These are phyloP conservation scores for Lucinisca nassula DNA, from an alignment of 2,888 invertebrate species.

Conservation along the genomic window DNA sequence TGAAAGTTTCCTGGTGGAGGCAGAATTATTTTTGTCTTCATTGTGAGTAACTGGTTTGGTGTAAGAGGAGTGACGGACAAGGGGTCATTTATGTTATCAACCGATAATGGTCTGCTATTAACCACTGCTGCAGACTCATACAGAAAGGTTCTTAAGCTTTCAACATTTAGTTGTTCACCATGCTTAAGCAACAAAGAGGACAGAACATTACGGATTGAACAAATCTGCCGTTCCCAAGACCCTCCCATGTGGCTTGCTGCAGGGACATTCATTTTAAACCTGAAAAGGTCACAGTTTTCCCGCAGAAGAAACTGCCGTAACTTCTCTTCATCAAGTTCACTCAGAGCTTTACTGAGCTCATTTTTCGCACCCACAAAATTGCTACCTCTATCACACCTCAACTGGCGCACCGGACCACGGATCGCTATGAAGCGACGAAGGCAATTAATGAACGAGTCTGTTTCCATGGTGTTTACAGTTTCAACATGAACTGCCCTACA, in stretches of 20 bases:
- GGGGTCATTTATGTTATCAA: constrained; percentile 42
- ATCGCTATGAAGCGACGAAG: constrained; percentile 71
- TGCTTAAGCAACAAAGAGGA: constrained; percentile 40
- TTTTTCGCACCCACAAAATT: constrained; percentile 75
- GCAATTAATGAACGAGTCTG: constrained; percentile 74
- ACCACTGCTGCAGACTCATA: constrained; percentile 45
- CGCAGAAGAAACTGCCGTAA: neutral
- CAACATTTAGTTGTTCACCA: constrained; percentile 42
- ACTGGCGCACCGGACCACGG: constrained; percentile 62
- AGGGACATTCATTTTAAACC: constrained; percentile 71
- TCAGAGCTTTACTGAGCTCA: constrained; percentile 68
- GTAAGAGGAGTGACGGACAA: constrained; percentile 18
- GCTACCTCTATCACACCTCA: constrained; percentile 73
- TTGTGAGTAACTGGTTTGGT: constrained; percentile 49
- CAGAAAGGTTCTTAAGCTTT: constrained; percentile 62
- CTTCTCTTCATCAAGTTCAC: constrained; percentile 2
- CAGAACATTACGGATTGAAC: constrained; percentile 64
- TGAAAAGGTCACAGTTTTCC: neutral
- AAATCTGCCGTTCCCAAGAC: constrained; percentile 74
- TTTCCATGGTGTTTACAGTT: constrained; percentile 69
- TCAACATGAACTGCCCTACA: constrained; percentile 77
- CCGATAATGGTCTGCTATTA: constrained; percentile 57
- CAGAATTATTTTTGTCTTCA: constrained; percentile 43
- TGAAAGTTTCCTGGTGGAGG: constrained; percentile 66
- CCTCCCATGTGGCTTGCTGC: constrained; percentile 72